A percentile compares a stretch with the other conserved stretches of the same genome.
phyloP scores from a whole-genome alignment of 2,888 invertebrate species.

The Drosophila pegasa region DNA sequence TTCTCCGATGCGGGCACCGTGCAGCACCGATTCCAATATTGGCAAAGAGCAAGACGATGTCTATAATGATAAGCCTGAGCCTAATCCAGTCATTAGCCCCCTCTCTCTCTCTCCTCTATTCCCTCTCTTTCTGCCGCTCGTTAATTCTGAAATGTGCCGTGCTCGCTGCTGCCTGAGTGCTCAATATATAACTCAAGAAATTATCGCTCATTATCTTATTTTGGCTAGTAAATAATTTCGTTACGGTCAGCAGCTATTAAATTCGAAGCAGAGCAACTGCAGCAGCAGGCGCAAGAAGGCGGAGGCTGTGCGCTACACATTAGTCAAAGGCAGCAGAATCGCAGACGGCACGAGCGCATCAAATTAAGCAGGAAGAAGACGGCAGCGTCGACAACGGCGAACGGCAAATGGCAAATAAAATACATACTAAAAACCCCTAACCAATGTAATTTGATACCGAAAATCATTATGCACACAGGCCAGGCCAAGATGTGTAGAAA shows the following conservation, averaged over 20 bases:
- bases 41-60: neutral
- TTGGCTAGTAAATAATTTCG: constrained; percentile 73
- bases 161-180: constrained; percentile 22
- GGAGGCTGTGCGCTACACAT: constrained; percentile 22
- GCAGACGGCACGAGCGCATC: constrained; percentile 74
- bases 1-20: neutral
- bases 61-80: constrained; percentile 6
- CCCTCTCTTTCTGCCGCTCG: constrained; percentile 1
- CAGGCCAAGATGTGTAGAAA: constrained; percentile 12
- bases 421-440: constrained; percentile 75
- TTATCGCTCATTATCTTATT: constrained; percentile 71
- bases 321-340: constrained; percentile 40
- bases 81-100: constrained; percentile 4
- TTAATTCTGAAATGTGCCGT: constrained; percentile 14
- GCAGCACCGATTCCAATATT: neutral
- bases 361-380: constrained; percentile 68
- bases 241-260: constrained; percentile 66
- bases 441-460: constrained; percentile 80
- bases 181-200: constrained; percentile 50
- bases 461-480: constrained; percentile 74
- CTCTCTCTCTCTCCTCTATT: neutral
- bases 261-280: constrained; percentile 37
- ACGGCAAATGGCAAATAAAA: constrained; percentile 68
- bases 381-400: constrained; percentile 50
- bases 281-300: constrained; percentile 19